Evolutionary conservation across 2,888 invertebrate species (phyloP), one percentile per base, ranked within the genome.

Genomic region (Nipponacmea schrenckii): DNA sequence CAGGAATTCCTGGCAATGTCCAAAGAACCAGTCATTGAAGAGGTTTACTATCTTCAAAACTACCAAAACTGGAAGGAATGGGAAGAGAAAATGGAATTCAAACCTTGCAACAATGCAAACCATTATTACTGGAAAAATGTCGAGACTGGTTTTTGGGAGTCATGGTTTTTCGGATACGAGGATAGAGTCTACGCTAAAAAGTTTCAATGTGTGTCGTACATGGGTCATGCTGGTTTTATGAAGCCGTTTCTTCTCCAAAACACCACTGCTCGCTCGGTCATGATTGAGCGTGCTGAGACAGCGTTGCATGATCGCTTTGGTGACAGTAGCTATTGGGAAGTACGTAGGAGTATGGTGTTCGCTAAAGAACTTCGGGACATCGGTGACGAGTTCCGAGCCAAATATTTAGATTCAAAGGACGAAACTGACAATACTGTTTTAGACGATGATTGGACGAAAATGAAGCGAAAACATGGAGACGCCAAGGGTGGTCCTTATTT

Each of bases 331-430:
- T 98, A 95, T 88, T 98, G 98, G 98, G 69, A 78, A 66, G 81
- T 79, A 14, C 80, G 91, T 74, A 92, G 96, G 80, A 98, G 98
- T 83, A 96, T 98, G 96, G 91, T 95, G 80, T 98, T 97, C 87
- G 93, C 94, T 72, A 90, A 90, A 67, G 88, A 92, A 20, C 91
- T 99, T 0, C 87, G 92, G 14, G 79, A 91, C 65, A 91, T 93
- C 48, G 97, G 95, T 0, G 91, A 91, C 69, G 87, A 92, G 15
- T 98, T 93, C 86, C 90, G 95, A 63, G 81, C 84, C 67, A 83
- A 86, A 24, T 89, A 91, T 81, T 90, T 95, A n/a, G 91, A 92
- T 83, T 94, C 94, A 0, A 90, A 89, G 17, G 92, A 91, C 83
- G 87, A 90, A 46, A 73, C 74, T 0, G 94, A 94, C 87, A 89